A percentile compares a stretch with the other conserved stretches of the same genome.
phyloP scores from a whole-genome alignment of 2,888 invertebrate genomes.

The Criorhina ranunculi region DNA sequence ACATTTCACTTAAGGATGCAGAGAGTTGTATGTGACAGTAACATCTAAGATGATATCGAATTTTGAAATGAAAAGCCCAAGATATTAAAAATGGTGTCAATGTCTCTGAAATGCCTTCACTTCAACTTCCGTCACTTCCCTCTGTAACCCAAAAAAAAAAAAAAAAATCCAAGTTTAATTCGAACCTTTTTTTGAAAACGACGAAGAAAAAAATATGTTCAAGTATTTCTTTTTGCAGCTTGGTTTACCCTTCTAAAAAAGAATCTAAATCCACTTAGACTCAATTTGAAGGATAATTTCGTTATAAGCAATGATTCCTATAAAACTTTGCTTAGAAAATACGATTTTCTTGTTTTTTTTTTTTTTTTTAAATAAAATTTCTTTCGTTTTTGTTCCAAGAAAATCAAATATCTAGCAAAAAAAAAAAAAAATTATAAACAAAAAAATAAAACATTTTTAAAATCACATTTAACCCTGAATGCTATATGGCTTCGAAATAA shows the following conservation, averaged over 20 bases:
- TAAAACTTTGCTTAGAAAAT: slow-evolving; percentile 45
- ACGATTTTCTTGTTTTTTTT: slow-evolving; percentile 60
- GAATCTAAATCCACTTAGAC: slow-evolving; percentile 67
- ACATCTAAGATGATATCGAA: background rate
- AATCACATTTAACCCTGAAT: slow-evolving; percentile 72
- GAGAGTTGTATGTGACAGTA: background rate
- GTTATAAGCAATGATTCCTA: slow-evolving; percentile 32
- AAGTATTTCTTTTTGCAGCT: slow-evolving; percentile 1
- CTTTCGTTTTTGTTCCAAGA: slow-evolving; percentile 72
- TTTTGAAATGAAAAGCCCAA: background rate
- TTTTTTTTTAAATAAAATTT: slow-evolving; percentile 55
- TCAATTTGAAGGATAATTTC: slow-evolving; percentile 72
- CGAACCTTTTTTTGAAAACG: slow-evolving; percentile 40
- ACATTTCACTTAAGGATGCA: background rate
- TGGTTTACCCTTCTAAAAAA: slow-evolving; percentile 54
- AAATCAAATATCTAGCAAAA: slow-evolving; percentile 60
- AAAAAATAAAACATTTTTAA: slow-evolving; percentile 22
- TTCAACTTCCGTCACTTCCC: background rate
- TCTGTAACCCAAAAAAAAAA: background rate
- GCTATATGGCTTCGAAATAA: slow-evolving; percentile 65
- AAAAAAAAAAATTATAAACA: slow-evolving; percentile 15
- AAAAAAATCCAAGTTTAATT: slow-evolving; percentile 16
- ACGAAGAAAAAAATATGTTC: background rate
- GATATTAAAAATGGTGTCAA: background rate
- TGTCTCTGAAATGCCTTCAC: background rate